Evolutionary conservation across 2,888 invertebrate genomes (phyloP).

Genomic region (Eupithecia insigniata): DNA sequence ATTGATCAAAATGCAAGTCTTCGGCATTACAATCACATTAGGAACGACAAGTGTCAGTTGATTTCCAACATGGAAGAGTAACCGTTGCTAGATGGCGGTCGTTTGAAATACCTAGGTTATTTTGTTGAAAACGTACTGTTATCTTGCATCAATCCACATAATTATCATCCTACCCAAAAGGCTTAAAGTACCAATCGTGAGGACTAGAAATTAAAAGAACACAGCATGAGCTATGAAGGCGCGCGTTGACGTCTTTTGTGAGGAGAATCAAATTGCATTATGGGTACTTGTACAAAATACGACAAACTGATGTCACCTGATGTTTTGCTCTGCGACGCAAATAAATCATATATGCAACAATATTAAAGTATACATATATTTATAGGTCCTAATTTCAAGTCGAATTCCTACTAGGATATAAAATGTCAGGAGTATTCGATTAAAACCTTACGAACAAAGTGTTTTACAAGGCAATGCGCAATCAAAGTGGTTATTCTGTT

Average conservation of each 20-base stretch:
- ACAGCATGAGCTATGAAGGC: background rate
- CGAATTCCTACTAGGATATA: background rate
- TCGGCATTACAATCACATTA: conserved; percentile 37
- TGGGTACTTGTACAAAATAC: background rate
- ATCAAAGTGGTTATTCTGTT: conserved; percentile 3
- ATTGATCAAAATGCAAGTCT: conserved; percentile 29
- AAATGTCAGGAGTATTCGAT: background rate
- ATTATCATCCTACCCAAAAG: background rate
- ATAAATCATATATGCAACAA: background rate
- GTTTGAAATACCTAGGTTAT: background rate
- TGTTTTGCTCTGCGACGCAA: background rate
- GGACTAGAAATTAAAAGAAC: background rate
- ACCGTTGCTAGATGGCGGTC: background rate
- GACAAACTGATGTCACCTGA: background rate
- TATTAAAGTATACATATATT: too few species aligned
- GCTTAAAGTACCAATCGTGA: background rate
- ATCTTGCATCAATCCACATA: background rate
- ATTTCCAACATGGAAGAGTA: background rate
- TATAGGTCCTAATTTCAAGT: background rate
- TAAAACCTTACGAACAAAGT: background rate
- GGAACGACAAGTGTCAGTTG: conserved; percentile 14
- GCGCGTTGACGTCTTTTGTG: background rate
- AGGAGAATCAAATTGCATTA: background rate
- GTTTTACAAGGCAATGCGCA: background rate
- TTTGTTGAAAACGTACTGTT: background rate